These are phyloP conservation scores for Laticauda laticaudata DNA, from an alignment of 2,113 vertebrate genomes.

Conservation along the genomic window DNA sequence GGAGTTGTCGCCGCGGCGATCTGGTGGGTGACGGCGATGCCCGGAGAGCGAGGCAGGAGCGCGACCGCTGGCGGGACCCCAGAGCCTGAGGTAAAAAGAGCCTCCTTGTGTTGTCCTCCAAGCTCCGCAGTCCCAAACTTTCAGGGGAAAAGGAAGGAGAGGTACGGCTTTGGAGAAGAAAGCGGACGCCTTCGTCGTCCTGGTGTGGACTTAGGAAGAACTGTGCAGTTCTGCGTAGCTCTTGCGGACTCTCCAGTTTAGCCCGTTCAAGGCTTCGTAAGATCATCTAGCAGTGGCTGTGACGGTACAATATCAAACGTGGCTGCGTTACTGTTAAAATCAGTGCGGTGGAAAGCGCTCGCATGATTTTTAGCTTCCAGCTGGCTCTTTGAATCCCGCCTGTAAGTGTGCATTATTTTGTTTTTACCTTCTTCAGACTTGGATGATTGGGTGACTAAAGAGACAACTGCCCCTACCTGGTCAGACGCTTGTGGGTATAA, in stretches of 20 bases:
- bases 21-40: background rate
- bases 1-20: background rate
- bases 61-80: background rate
- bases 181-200: background rate
- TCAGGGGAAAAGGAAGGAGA: background rate
- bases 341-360: background rate
- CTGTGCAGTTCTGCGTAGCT: background rate
- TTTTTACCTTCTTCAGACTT: background rate
- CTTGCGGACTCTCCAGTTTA: background rate
- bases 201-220: background rate
- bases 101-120: background rate
- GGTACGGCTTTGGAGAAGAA: background rate
- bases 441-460: background rate
- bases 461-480: background rate
- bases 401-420: background rate
- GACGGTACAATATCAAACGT: background rate
- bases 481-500: background rate
- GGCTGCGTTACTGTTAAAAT: background rate
- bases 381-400: background rate
- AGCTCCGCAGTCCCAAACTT: background rate
- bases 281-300: background rate
- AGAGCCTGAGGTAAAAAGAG: slow-evolving; percentile 41
- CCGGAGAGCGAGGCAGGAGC: too few relatives aligned
- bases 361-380: background rate
- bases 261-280: background rate